These are phyloP conservation scores for Calycopis cecrops DNA, from an alignment of 1,140 invertebrate genomes.

Conservation along the genomic window DNA sequence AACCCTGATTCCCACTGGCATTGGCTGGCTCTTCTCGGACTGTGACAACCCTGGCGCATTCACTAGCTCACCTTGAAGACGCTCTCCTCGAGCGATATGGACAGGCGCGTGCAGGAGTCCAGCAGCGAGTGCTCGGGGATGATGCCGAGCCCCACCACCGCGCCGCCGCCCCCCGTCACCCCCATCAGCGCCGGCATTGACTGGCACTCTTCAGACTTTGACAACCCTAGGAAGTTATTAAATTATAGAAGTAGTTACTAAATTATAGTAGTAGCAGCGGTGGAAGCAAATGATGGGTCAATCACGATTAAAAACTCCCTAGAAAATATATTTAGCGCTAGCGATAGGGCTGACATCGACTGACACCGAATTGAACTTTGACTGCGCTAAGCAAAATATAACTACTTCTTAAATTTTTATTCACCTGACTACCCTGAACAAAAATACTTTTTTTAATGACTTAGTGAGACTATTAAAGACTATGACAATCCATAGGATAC, in stretches of 20 bases:
- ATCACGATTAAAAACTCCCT: no score
- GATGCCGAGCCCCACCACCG: conserved; percentile 80
- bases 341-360: background rate
- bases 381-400: background rate
- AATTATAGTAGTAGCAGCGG: no score
- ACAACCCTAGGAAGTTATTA: conserved; percentile 72
- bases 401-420: no score
- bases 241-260: no score
- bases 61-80: conserved; percentile 81
- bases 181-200: conserved; percentile 75
- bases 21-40: no score
- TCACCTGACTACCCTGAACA: no score
- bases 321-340: no score
- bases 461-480: no score
- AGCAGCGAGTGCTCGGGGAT: conserved; percentile 89
- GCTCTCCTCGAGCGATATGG: conserved; percentile 90
- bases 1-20: background rate
- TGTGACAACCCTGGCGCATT: background rate
- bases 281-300: no score
- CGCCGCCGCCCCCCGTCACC: conserved; percentile 58
- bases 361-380: background rate
- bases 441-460: no score
- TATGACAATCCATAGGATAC: no score
- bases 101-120: conserved; percentile 89
- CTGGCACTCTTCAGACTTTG: conserved; percentile 53